phyloP scores from a whole-genome alignment of 1,140 invertebrate species.

The Bombus affinis region DNA sequence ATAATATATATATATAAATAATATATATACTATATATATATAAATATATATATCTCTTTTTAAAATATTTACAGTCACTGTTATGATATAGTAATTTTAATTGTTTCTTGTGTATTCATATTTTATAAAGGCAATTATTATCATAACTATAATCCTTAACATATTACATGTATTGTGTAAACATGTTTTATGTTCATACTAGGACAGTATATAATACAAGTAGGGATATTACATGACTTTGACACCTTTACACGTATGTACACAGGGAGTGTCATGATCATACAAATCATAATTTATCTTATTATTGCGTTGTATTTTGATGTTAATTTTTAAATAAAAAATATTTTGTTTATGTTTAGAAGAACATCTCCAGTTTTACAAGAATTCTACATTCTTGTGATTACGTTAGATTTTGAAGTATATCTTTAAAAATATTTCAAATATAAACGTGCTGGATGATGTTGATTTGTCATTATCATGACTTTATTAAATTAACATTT shows the following conservation, averaged over 20 bases:
- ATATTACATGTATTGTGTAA: slow-evolving; percentile 72
- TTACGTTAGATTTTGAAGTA: neutral
- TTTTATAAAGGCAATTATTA: slow-evolving; percentile 82
- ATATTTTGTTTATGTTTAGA: slow-evolving; percentile 29
- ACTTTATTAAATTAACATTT: neutral
- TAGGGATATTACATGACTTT: slow-evolving; percentile 60
- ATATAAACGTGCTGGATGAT: neutral
- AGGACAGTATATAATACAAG: slow-evolving; percentile 68
- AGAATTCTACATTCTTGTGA: neutral
- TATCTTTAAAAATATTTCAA: slow-evolving; percentile 11
- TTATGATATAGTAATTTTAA: slow-evolving; percentile 79
- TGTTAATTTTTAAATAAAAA: slow-evolving; percentile 40
- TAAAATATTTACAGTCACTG: slow-evolving; percentile 81
- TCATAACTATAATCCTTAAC: slow-evolving; percentile 78
- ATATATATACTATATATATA: slow-evolving; percentile 54
- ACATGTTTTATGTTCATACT: slow-evolving; percentile 70
- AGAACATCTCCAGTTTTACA: neutral
- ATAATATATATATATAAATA: slow-evolving; percentile 18
- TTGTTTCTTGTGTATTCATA: slow-evolving; percentile 76
- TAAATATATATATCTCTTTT: slow-evolving; percentile 72
- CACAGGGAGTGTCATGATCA: slow-evolving; percentile 58
- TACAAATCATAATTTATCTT: slow-evolving; percentile 48
- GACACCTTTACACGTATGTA: slow-evolving; percentile 59
- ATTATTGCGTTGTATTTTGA: slow-evolving; percentile 53
- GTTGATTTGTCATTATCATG: neutral